These are phyloP conservation scores for Phasia obesa DNA, from an alignment of 2,888 invertebrate genomes.

Conservation along the genomic window DNA sequence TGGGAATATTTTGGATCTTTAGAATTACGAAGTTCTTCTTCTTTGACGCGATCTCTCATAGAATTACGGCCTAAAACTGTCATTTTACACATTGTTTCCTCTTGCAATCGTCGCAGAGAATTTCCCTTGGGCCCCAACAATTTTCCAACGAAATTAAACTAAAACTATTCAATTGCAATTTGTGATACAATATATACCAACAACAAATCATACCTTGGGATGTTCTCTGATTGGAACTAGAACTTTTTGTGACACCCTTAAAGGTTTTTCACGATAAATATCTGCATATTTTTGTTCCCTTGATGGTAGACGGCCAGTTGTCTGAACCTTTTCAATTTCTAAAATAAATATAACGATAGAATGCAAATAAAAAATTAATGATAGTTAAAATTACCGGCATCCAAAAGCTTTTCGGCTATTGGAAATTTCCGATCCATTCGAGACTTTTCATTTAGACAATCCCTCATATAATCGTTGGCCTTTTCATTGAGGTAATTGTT, in stretches of 20 bases:
- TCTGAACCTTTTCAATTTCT: slow-evolving; percentile 90
- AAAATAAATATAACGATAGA: slow-evolving; percentile 22
- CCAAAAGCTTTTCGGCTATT: slow-evolving; percentile 87
- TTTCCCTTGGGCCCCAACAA: slow-evolving; percentile 96
- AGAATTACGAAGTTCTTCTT: slow-evolving; percentile 94
- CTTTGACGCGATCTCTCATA: slow-evolving; percentile 97
- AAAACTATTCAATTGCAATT: slow-evolving; percentile 12
- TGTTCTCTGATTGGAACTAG: slow-evolving; percentile 83
- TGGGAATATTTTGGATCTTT: slow-evolving; percentile 97
- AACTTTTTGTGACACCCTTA: slow-evolving; percentile 81
- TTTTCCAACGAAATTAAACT: slow-evolving; percentile 98
- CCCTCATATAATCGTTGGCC: slow-evolving; percentile 90
- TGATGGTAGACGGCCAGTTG: slow-evolving; percentile 86
- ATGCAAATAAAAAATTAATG: slow-evolving; percentile 3
- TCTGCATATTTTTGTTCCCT: slow-evolving; percentile 88
- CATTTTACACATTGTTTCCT: slow-evolving; percentile 98
- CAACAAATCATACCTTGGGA: slow-evolving; percentile 77
- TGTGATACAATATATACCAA: neutral
- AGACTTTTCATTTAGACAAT: slow-evolving; percentile 88
- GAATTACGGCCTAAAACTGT: slow-evolving; percentile 96
- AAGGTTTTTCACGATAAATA: slow-evolving; percentile 86
- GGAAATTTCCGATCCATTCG: slow-evolving; percentile 88
- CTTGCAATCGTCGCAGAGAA: slow-evolving; percentile 94
- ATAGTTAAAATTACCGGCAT: slow-evolving; percentile 85
- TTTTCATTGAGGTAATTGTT: slow-evolving; percentile 85